Evolutionary conservation across 1,140 invertebrate genomes (phyloP).

Genomic region (Trichonephila clavipes): DNA sequence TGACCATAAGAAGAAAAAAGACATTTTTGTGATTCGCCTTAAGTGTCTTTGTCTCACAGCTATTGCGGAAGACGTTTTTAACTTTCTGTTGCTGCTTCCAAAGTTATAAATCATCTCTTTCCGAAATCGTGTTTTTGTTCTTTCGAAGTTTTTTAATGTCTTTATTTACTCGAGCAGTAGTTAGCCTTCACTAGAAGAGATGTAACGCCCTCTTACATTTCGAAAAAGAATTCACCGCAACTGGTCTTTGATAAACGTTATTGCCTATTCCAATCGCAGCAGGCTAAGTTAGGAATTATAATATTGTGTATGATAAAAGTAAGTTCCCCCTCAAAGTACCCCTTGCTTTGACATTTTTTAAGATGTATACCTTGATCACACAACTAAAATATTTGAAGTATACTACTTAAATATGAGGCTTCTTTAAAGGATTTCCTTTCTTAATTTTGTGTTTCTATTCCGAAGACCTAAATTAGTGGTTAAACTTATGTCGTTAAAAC

Average conservation of each 20-base stretch:
- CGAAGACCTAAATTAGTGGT: no score
- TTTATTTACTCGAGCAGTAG: conserved; percentile 8
- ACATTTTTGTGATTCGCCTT: neutral
- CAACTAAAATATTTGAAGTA: no score
- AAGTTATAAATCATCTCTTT: conserved; percentile 38
- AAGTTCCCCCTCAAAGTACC: no score
- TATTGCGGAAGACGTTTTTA: conserved; percentile 33
- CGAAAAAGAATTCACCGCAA: neutral
- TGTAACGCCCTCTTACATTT: conserved; percentile 5
- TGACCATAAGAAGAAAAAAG: neutral
- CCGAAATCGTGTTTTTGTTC: conserved; percentile 19
- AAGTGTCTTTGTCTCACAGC: conserved; percentile 17
- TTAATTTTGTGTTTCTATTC: no score
- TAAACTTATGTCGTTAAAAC: no score
- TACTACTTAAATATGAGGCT: no score
- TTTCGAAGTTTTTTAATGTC: conserved; percentile 20
- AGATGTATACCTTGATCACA: no score
- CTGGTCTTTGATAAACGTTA: neutral
- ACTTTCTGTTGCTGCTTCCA: neutral
- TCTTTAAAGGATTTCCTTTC: no score
- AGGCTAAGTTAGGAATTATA: neutral
- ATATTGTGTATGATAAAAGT: neutral
- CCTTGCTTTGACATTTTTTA: no score
- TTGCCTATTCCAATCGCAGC: neutral
- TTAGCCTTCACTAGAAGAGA: conserved; percentile 19